These are phyloP conservation scores for Cheirogaleus medius DNA, from an alignment of 2,113 vertebrate genomes.

Conservation along the genomic window DNA sequence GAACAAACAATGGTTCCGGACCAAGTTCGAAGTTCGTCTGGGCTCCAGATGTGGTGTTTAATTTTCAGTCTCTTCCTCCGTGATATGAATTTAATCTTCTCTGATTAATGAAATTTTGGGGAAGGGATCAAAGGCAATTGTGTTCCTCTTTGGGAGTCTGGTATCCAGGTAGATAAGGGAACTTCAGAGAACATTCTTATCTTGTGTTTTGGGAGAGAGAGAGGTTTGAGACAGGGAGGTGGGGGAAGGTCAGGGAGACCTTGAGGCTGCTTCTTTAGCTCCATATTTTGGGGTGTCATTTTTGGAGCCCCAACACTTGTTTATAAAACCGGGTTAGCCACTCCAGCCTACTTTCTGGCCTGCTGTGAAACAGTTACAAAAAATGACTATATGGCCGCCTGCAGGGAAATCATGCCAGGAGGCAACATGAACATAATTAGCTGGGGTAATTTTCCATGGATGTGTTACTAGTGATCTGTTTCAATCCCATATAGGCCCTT, in stretches of 20 bases:
- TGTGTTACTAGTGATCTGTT: neutral
- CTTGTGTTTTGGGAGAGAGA: neutral
- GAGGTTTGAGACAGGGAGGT: neutral
- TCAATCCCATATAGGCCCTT: neutral
- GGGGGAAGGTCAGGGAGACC: neutral
- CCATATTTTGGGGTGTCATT: neutral
- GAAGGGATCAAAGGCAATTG: neutral
- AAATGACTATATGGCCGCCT: accelerated
- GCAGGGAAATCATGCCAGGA: neutral
- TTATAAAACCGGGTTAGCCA: neutral
- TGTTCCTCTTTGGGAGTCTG: neutral
- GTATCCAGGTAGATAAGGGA: neutral
- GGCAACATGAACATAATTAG: accelerated
- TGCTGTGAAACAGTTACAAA: neutral
- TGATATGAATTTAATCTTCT: neutral
- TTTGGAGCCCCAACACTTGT: neutral
- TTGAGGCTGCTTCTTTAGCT: neutral
- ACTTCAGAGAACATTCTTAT: neutral
- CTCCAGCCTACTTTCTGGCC: neutral
- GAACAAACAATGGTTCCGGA: neutral
- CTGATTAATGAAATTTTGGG: neutral
- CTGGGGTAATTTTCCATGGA: neutral
- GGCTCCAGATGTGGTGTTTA: neutral
- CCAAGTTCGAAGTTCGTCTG: neutral
- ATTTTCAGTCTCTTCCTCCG: neutral